Evolutionary conservation across 2,797 vertebrate species (phyloP).

Genomic region (Knipowitschia caucasica): DNA sequence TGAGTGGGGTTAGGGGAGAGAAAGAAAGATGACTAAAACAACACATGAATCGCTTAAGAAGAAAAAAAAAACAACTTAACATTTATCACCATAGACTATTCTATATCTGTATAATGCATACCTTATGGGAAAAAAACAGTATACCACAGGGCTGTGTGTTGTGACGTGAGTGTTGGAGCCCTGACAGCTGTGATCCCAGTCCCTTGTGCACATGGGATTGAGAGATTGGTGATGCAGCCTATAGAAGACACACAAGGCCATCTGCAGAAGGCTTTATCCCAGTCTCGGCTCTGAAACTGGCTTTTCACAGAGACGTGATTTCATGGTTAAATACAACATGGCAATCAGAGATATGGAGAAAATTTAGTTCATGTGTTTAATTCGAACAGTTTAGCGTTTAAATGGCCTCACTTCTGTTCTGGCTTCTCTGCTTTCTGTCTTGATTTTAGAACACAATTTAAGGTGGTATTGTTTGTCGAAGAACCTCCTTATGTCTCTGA

Average conservation of each 20-base stretch:
- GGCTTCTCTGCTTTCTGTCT: conserved; percentile 6
- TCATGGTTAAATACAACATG: conserved; percentile 21
- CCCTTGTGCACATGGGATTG: conserved; percentile 27
- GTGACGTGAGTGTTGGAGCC: conserved; percentile 16
- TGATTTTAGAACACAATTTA: too few relatives aligned
- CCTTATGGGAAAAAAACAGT: neutral
- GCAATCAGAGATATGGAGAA: conserved; percentile 30
- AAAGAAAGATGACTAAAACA: too few relatives aligned
- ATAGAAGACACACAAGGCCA: conserved; percentile 44
- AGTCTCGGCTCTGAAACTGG: conserved; percentile 17
- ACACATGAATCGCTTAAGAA: too few relatives aligned
- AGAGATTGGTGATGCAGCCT: conserved; percentile 21
- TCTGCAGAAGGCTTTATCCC: conserved; percentile 41
- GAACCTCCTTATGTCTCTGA: too few relatives aligned
- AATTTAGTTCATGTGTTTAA: too few relatives aligned
- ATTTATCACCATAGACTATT: too few relatives aligned
- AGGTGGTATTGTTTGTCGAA: too few relatives aligned
- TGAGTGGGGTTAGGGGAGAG: too few relatives aligned
- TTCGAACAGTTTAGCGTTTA: too few relatives aligned
- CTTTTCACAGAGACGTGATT: conserved; percentile 35
- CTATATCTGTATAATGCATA: too few relatives aligned
- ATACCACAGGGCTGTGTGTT: neutral
- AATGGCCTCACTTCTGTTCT: too few relatives aligned
- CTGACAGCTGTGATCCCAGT: conserved; percentile 46
- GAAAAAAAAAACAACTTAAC: too few relatives aligned